Base-by-base conservation (phyloP, 1,140 invertebrate species). In the Pseudomyrmex pallidus region DNA sequence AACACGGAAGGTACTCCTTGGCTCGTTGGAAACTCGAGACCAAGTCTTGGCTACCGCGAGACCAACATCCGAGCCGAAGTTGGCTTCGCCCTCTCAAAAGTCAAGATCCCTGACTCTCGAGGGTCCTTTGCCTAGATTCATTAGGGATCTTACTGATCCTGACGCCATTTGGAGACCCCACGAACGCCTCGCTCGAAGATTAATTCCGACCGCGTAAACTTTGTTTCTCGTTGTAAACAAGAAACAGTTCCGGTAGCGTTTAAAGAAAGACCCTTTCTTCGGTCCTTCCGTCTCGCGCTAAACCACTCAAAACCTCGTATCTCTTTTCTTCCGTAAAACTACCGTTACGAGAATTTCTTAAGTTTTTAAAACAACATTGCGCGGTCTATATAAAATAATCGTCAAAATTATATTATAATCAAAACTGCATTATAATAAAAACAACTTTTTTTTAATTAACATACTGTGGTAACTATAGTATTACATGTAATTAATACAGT, bases 81-180 rank as follows among this genome's bases (percentile, higher is more conserved):
- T 93, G 90, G 72, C 61, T 63, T 73, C 73, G 85, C 85, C 84
- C 89, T 89, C 83, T 73, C 85, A 89, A 93, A 91, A 90, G 85
- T 87, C 83, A 89, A 88, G 67, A 87, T 87, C 84, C 83, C 77
- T 35, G 90, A 85, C 86, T 89, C 80, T 86, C 63, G 74, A 87
- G 87, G 88, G 91, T 90, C 90, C 84, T 87, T 86, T 84, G 64
- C 68, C 83, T 83, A 87, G 89, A 91, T 91, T 91, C 91, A 92
- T 92, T 92, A 92, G 89, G 91, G 87, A 92, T 92, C 89, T 91
- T 88, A 85, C 90, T 80, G 85, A 89, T 89, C 87, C 87, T 84
- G 87, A 85, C 86, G 73, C 57, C 85, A 74, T 89, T 88, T 61
- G 59, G 82, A 66, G 68, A 70, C 68, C 61, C 87, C 82, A 74